These are phyloP conservation scores for Meloidogyne exigua DNA, from an alignment of 1,140 invertebrate genomes.

Conservation along the genomic window DNA sequence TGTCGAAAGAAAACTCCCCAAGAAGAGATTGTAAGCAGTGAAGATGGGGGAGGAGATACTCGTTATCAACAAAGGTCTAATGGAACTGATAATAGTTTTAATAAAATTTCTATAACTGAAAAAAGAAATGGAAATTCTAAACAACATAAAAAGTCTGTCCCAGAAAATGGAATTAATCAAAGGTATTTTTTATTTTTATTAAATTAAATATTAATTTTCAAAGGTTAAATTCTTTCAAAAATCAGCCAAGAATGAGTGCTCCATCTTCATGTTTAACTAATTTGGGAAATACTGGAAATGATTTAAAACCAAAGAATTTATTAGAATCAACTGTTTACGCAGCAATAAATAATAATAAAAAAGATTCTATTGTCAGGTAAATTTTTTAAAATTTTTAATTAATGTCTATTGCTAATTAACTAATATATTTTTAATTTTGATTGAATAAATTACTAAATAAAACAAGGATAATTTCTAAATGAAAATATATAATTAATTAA, in stretches of 20 bases:
- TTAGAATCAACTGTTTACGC: constrained; percentile 24
- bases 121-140: constrained; percentile 5
- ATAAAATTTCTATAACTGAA: background rate
- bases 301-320: constrained; percentile 2
- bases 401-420: too few relatives aligned
- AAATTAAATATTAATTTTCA: constrained; percentile 8
- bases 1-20: constrained; percentile 24
- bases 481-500: too few relatives aligned
- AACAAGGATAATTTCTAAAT: too few relatives aligned
- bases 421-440: too few relatives aligned
- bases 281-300: background rate
- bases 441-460: too few relatives aligned
- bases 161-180: constrained; percentile 8
- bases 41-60: constrained; percentile 1
- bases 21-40: constrained; percentile 6
- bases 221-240: background rate
- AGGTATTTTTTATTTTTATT: background rate
- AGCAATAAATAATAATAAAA: constrained; percentile 13
- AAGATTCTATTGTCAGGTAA: constrained; percentile 1
- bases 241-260: background rate
- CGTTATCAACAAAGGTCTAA: background rate
- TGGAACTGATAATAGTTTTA: background rate
- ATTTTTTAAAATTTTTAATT: background rate
- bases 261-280: constrained; percentile 10
- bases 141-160: background rate